These are phyloP conservation scores for Apistogramma diplotaenia DNA, from an alignment of 2,113 vertebrate species.

Conservation along the genomic window DNA sequence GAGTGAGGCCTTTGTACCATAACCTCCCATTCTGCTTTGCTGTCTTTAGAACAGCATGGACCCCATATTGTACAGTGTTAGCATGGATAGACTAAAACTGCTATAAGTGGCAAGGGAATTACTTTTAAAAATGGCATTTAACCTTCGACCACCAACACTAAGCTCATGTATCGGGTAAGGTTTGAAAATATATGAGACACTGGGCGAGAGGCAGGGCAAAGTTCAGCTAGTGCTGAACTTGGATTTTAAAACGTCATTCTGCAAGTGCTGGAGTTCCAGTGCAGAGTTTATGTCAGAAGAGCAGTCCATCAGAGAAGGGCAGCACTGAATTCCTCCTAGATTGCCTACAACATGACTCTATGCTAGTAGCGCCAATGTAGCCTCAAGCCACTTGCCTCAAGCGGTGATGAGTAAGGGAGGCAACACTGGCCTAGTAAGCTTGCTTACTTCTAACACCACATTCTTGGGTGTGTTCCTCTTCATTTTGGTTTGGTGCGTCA, in stretches of 20 bases:
- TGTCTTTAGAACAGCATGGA: constrained; percentile 39
- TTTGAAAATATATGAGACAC: neutral
- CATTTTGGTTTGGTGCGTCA: neutral
- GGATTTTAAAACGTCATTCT: neutral
- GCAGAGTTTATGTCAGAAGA: neutral
- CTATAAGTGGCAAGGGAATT: neutral
- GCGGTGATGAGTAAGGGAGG: neutral
- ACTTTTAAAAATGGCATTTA: neutral
- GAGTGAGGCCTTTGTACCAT: constrained; percentile 60
- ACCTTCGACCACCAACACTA: neutral
- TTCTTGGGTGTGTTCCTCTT: neutral
- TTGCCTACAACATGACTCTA: neutral
- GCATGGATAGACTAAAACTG: constrained; percentile 8
- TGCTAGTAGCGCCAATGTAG: neutral
- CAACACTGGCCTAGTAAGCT: neutral
- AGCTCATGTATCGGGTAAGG: neutral
- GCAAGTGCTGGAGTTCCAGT: neutral
- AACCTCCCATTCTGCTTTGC: constrained; percentile 48
- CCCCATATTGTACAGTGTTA: constrained; percentile 2
- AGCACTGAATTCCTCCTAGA: neutral
- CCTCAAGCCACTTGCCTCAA: neutral
- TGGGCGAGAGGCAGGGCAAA: too few species aligned
- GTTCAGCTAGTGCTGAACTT: too few species aligned
- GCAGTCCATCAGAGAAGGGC: neutral
- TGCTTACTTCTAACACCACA: neutral